These are phyloP conservation scores for Xenus cinereus DNA, from an alignment of 2,113 vertebrate species.

Conservation along the genomic window DNA sequence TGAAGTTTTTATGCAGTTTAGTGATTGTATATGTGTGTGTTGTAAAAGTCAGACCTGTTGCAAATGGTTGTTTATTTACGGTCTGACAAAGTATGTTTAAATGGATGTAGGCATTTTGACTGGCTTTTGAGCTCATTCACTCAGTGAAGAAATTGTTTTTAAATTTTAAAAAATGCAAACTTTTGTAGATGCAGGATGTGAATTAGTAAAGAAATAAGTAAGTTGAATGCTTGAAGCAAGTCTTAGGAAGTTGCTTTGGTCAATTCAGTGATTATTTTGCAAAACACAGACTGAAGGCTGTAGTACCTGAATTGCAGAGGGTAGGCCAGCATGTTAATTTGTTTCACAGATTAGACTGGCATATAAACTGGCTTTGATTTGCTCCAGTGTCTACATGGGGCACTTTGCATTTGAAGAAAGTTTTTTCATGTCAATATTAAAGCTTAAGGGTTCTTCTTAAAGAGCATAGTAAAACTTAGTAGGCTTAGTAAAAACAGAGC, in stretches of 20 bases:
- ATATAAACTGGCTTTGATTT: neutral
- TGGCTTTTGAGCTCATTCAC: neutral
- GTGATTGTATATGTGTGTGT: fast-evolving
- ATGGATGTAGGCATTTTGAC: neutral
- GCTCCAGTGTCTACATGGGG: neutral
- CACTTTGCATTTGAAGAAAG: neutral
- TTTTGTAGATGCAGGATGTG: neutral
- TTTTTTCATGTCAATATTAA: neutral
- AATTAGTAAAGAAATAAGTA: neutral
- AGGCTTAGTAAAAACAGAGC: neutral
- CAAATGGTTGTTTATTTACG: neutral
- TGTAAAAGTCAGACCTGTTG: neutral
- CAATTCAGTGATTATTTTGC: neutral
- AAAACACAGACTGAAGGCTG: neutral
- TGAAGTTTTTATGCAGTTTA: neutral
- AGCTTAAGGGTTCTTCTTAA: neutral
- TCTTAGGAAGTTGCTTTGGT: neutral
- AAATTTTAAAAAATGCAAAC: neutral
- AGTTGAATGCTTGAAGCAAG: neutral
- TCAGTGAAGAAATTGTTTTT: neutral
- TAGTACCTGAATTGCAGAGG: neutral
- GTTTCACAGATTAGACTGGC: neutral
- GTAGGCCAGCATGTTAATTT: neutral
- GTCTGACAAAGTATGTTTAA: neutral
- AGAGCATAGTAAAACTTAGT: neutral